phyloP scores from a whole-genome alignment of 1,140 invertebrate genomes.

The Bombus waltoni region DNA sequence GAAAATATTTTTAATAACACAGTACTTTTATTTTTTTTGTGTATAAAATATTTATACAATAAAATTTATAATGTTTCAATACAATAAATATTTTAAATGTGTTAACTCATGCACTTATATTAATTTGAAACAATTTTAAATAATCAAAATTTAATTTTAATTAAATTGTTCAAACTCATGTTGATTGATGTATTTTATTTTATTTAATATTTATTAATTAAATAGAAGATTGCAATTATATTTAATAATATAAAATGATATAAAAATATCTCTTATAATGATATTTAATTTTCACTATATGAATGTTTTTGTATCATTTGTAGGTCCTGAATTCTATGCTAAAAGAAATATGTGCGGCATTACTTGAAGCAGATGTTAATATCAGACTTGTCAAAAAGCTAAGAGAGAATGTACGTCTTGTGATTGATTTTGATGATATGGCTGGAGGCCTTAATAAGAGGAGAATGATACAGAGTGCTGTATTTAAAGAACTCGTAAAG shows the following conservation, averaged over 20 bases:
- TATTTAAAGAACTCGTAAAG: slow-evolving; percentile 99
- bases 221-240: not conserved
- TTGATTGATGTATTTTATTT: not conserved
- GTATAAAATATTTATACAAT: not conserved
- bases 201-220: not conserved
- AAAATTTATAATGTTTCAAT: not conserved
- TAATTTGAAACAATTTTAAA: not conserved
- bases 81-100: not conserved
- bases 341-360: slow-evolving; percentile 98
- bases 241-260: not conserved
- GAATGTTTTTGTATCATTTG: slow-evolving; percentile 75
- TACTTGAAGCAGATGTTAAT: slow-evolving; percentile 99
- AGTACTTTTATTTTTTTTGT: not conserved
- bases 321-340: slow-evolving; percentile 98
- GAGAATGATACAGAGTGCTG: slow-evolving; percentile 99
- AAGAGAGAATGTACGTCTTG: slow-evolving; percentile 98
- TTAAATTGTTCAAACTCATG: not conserved
- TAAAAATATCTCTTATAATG: not conserved
- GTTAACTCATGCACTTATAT: not conserved
- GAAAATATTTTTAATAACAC: not conserved
- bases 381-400: slow-evolving; percentile 98
- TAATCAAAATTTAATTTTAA: not conserved
- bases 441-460: slow-evolving; percentile 99
- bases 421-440: slow-evolving; percentile 99
- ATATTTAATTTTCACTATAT: slow-evolving; percentile 30